A percentile compares a stretch with the other conserved stretches of the same genome.
These are phyloP conservation scores for Phylloscopus trochilus DNA, from an alignment of 2,113 vertebrate species.

Conservation along the genomic window DNA sequence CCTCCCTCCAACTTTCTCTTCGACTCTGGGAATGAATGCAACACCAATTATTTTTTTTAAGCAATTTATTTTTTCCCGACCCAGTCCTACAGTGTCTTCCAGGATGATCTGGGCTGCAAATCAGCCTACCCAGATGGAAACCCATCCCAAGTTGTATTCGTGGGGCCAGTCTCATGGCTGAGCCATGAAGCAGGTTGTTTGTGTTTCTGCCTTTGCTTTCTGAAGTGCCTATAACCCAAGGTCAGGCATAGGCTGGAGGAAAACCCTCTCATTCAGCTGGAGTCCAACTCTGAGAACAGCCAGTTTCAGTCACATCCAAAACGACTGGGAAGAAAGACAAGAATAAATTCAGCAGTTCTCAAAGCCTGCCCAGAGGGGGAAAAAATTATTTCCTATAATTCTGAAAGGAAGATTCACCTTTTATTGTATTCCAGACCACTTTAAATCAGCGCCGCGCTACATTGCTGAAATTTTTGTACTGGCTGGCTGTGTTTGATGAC, in stretches of 20 bases:
- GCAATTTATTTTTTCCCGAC: fast-evolving
- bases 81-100: neutral
- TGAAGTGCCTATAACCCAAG: neutral
- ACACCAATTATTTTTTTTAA: neutral
- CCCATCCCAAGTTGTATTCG: neutral
- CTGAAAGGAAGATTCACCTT: slow-evolving; percentile 34
- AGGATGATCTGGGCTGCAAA: neutral
- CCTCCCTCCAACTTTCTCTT: neutral
- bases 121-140: neutral
- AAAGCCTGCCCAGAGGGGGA: neutral
- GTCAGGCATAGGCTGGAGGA: slow-evolving; percentile 26
- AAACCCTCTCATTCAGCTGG: slow-evolving; percentile 31
- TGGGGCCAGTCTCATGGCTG: neutral
- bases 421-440: neutral
- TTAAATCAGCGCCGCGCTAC: neutral
- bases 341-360: neutral
- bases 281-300: slow-evolving; percentile 16
- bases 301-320: slow-evolving; percentile 44
- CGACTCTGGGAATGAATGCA: neutral
- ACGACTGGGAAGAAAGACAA: neutral
- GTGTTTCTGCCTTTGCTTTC: neutral
- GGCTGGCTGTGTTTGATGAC: neutral
- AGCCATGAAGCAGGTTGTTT: neutral
- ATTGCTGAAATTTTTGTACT: neutral
- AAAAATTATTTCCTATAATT: neutral